Evolutionary conservation across 2,888 invertebrate genomes (phyloP).

Genomic region (Melangyna quadrimaculata): DNA sequence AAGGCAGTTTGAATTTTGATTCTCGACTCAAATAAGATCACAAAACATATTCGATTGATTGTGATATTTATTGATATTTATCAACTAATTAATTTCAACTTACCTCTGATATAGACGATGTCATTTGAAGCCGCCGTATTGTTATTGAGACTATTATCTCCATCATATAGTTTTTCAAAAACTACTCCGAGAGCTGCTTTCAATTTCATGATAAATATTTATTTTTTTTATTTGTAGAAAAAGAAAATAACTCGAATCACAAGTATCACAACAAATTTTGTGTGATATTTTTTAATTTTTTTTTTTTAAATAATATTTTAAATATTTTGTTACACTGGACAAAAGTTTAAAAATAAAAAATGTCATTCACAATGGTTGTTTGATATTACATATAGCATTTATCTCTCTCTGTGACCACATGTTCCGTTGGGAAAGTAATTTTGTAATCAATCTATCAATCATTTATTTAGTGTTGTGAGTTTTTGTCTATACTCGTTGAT

Average conservation of each 20-base stretch:
- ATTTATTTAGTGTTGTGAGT: slow-evolving; percentile 30
- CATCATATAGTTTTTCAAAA: slow-evolving; percentile 69
- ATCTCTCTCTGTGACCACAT: slow-evolving; percentile 42
- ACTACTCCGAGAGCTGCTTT: slow-evolving; percentile 67
- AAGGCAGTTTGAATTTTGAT: not conserved
- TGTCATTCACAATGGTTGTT: slow-evolving; percentile 8
- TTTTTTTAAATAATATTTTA: not conserved
- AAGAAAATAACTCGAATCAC: not conserved
- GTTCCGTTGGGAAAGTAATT: slow-evolving; percentile 49
- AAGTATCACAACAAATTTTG: not conserved
- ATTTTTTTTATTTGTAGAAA: not conserved
- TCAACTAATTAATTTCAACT: slow-evolving; percentile 9
- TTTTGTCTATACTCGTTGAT: slow-evolving; percentile 9
- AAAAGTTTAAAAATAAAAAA: not conserved
- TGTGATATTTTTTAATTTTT: not conserved
- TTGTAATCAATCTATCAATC: slow-evolving; percentile 59
- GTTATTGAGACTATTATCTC: slow-evolving; percentile 45
- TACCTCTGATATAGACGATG: slow-evolving; percentile 55
- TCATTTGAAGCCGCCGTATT: slow-evolving; percentile 20
- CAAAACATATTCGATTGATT: not conserved
- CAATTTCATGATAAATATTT: slow-evolving; percentile 57
- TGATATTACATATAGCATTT: slow-evolving; percentile 21
- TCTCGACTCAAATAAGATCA: not conserved
- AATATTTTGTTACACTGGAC: not conserved
- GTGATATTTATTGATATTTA: not conserved